Conservation (phyloP, 2,113 vertebrate genomes). For the Micronisus gabar region DNA sequence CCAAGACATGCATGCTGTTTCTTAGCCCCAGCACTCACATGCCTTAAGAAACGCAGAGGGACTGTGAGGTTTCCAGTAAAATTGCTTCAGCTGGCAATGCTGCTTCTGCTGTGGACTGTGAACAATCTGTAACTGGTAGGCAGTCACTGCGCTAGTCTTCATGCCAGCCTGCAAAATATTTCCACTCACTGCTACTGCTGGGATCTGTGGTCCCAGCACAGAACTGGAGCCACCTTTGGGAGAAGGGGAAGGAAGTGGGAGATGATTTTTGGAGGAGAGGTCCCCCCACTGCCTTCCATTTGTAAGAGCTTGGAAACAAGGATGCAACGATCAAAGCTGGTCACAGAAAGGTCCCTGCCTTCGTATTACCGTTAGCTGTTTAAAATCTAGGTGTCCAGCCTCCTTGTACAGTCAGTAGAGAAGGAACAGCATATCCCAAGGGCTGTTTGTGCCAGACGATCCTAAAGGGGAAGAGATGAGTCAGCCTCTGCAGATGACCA, state of each 20-base stretch:
- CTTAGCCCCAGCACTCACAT: background rate
- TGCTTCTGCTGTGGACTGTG: fast-evolving
- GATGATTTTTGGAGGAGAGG: background rate
- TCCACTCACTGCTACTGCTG: background rate
- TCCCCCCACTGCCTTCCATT: fast-evolving
- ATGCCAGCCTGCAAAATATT: background rate
- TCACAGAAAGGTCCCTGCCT: background rate
- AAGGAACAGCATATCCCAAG: background rate
- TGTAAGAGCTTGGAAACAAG: background rate
- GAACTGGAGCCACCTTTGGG: background rate
- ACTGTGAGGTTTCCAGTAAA: background rate
- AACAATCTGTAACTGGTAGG: background rate
- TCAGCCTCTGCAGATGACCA: background rate
- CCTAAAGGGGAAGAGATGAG: background rate
- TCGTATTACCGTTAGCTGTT: fast-evolving
- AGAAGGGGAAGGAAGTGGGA: background rate
- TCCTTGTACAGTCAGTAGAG: background rate
- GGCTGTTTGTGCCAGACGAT: background rate
- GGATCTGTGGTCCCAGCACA: background rate
- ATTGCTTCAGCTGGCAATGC: background rate
- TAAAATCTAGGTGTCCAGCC: background rate
- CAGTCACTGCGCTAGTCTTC: fast-evolving
- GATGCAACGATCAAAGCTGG: fast-evolving
- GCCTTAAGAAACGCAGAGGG: background rate
- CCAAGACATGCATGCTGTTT: background rate